Evolutionary conservation across 2,888 invertebrate genomes (phyloP).

Genomic region (Oscheius sp.): DNA sequence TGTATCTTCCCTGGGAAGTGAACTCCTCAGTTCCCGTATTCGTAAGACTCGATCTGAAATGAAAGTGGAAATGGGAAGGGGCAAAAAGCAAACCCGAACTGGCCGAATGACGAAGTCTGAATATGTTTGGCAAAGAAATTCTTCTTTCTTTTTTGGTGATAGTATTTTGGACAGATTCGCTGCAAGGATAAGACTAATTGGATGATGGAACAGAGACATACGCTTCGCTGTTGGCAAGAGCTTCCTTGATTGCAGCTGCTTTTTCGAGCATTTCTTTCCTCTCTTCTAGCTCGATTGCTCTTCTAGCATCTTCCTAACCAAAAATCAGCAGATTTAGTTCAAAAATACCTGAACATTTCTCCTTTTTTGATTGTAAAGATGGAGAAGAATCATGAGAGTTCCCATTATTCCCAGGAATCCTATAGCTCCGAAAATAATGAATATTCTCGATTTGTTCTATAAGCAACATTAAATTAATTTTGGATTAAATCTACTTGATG

Average conservation of each 20-base stretch:
- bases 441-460: constrained; percentile 32
- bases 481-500: constrained; percentile 13
- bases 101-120: constrained; percentile 14
- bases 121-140: constrained; percentile 27
- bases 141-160: constrained; percentile 28
- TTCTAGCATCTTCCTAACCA: constrained; percentile 12
- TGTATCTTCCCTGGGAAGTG: constrained; percentile 13
- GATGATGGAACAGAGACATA: neutral
- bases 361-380: constrained; percentile 17
- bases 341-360: constrained; percentile 10
- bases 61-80: neutral
- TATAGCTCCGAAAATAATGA: constrained; percentile 27
- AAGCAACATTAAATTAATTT: neutral
- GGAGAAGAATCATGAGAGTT: constrained; percentile 9
- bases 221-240: constrained; percentile 13
- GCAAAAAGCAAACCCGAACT: constrained; percentile 18
- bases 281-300: constrained; percentile 17
- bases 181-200: neutral
- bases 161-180: constrained; percentile 29
- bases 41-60: constrained; percentile 25
- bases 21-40: constrained; percentile 16
- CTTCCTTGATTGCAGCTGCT: constrained; percentile 3
- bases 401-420: constrained; percentile 16
- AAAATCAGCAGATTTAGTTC: neutral
- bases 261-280: constrained; percentile 18